Conservation (phyloP, 2,113 vertebrate species). For the Tragelaphus strepsiceros region DNA sequence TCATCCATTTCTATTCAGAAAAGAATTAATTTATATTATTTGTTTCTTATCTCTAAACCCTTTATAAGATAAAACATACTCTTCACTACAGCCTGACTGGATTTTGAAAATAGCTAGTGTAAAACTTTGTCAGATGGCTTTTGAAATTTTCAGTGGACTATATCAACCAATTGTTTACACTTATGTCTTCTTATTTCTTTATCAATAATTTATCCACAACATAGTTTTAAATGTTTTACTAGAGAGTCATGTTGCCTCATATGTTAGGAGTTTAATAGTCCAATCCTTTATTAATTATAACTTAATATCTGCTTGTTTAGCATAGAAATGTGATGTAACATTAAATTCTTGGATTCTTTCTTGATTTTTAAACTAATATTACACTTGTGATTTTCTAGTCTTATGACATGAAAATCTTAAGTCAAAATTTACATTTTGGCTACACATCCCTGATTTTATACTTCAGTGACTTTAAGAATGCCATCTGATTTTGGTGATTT, state of each 20-base stretch:
- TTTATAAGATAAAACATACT: background rate
- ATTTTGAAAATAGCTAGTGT: background rate
- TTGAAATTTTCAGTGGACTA: background rate
- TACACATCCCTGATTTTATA: background rate
- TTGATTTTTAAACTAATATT: background rate
- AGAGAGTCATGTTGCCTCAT: background rate
- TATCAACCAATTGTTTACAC: background rate
- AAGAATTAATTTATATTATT: background rate
- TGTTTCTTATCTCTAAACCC: background rate
- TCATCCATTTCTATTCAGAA: background rate
- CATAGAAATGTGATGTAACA: background rate
- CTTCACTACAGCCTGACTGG: background rate
- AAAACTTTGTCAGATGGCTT: background rate
- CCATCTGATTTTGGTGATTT: background rate
- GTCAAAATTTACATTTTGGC: background rate
- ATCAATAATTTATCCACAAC: background rate
- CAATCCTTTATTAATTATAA: background rate
- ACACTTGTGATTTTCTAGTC: background rate
- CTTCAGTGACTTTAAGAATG: background rate
- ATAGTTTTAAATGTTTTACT: background rate
- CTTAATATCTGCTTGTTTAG: background rate
- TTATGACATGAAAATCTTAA: background rate
- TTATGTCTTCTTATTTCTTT: background rate
- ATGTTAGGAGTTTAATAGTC: background rate
- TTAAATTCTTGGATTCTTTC: background rate